Evolutionary conservation across 2,888 invertebrate species (phyloP).

Genomic region (Leuctra nigra): DNA sequence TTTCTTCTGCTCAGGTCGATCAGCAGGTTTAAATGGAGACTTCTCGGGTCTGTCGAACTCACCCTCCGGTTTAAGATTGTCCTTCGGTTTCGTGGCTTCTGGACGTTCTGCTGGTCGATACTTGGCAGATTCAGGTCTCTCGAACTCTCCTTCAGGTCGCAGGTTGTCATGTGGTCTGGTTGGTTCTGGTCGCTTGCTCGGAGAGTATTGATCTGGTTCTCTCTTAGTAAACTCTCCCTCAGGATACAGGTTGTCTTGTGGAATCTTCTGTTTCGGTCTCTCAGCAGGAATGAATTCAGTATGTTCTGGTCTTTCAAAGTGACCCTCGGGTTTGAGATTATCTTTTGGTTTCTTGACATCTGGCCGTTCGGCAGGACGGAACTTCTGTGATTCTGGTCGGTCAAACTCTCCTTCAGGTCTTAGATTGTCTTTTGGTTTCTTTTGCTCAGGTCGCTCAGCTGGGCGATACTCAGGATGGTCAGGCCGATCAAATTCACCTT

Average conservation of each 20-base stretch:
- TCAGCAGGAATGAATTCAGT: conserved; percentile 26
- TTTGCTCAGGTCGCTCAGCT: conserved; percentile 25
- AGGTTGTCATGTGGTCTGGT: conserved; percentile 40
- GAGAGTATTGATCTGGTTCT: conserved; percentile 37
- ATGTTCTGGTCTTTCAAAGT: conserved; percentile 27
- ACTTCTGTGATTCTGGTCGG: conserved; percentile 11
- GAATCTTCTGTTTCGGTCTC: conserved; percentile 33
- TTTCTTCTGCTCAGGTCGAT: conserved; percentile 42
- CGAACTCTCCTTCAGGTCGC: conserved; percentile 35
- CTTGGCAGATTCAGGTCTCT: conserved; percentile 36
- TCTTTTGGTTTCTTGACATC: conserved; percentile 52
- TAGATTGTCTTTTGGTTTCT: conserved; percentile 22
- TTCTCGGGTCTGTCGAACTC: conserved; percentile 35
- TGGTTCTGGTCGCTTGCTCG: conserved; percentile 42
- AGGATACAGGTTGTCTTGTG: conserved; percentile 39
- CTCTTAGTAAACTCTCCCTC: conserved; percentile 43
- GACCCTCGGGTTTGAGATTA: conserved; percentile 41
- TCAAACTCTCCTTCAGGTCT: conserved; percentile 35
- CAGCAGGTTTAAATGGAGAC: conserved; percentile 32
- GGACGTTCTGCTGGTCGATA: conserved; percentile 17
- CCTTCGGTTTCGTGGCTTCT: conserved; percentile 37
- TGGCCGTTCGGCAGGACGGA: conserved; percentile 39
- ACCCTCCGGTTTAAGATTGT: conserved; percentile 43
- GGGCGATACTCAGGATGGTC: conserved; percentile 23
- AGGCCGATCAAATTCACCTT: conserved; percentile 33